A percentile compares a stretch with the other conserved stretches of the same genome.
Evolutionary conservation across 2,797 vertebrate species (phyloP).

Genomic region (Antrozous pallidus): DNA sequence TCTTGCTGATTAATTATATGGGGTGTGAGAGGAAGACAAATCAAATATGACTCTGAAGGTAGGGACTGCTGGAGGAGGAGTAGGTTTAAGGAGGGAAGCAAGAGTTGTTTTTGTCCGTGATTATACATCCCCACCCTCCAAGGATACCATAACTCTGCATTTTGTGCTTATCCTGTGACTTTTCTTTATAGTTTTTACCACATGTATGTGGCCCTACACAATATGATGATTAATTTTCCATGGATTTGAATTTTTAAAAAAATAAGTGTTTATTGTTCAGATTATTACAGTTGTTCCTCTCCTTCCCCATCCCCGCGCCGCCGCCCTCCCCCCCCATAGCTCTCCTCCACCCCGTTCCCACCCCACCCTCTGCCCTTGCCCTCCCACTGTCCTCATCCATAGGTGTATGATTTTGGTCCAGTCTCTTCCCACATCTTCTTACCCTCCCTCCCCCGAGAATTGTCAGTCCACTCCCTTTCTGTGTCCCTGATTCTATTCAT

Average conservation of each 20-base stretch:
- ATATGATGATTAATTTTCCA: not conserved
- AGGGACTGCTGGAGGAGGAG: not conserved
- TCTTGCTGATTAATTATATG: not conserved
- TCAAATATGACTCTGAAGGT: not conserved
- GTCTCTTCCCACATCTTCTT: too few species aligned
- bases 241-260: not conserved
- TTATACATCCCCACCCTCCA: not conserved
- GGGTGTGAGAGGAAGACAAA: not conserved
- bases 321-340: too few species aligned
- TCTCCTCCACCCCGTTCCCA: too few species aligned
- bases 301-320: too few species aligned
- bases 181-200: not conserved
- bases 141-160: not conserved
- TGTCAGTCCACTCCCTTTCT: too few species aligned
- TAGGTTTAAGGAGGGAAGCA: not conserved
- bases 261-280: too few species aligned
- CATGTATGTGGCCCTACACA: not conserved
- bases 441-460: too few species aligned
- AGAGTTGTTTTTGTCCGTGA: not conserved
- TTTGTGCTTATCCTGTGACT: not conserved
- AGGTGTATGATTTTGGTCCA: too few species aligned
- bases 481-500: too few species aligned
- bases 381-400: too few species aligned
- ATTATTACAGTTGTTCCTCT: too few species aligned
- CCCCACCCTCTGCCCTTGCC: too few species aligned